Percentiles rank a stretch among this genome's conserved stretches.
These are phyloP conservation scores for Mormoops blainvillei DNA, from an alignment of 2,113 vertebrate species.

Conservation along the genomic window DNA sequence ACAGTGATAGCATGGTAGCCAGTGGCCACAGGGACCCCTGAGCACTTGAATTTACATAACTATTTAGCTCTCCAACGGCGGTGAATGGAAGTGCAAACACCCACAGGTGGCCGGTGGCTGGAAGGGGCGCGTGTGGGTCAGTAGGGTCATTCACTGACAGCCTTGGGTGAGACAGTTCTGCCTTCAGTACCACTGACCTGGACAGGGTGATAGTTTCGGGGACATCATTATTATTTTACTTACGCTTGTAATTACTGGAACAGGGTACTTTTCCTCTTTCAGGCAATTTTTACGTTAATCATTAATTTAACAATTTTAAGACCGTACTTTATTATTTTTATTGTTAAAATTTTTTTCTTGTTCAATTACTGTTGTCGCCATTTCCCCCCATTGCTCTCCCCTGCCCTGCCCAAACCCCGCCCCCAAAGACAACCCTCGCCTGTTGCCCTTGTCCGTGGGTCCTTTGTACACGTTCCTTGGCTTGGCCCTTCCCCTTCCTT, in stretches of 20 bases:
- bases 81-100: too few species aligned
- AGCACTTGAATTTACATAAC: neutral
- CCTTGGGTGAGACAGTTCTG: neutral
- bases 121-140: accelerated
- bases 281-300: neutral
- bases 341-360: neutral
- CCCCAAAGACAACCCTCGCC: too few species aligned
- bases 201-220: too few species aligned
- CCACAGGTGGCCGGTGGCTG: neutral
- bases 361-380: neutral
- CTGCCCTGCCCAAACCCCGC: too few species aligned
- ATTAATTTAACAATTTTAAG: neutral
- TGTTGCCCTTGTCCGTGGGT: too few species aligned
- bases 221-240: neutral
- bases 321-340: too few species aligned
- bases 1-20: accelerated
- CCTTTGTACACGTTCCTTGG: too few species aligned
- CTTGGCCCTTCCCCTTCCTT: too few species aligned
- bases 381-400: too few species aligned
- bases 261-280: neutral
- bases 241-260: neutral
- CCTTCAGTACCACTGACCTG: too few species aligned
- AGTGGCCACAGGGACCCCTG: accelerated
- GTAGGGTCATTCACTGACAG: accelerated
- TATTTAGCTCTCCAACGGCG: neutral